Evolutionary conservation across 2,113 vertebrate species (phyloP).

Genomic region (Thamnophis sirtalis): DNA sequence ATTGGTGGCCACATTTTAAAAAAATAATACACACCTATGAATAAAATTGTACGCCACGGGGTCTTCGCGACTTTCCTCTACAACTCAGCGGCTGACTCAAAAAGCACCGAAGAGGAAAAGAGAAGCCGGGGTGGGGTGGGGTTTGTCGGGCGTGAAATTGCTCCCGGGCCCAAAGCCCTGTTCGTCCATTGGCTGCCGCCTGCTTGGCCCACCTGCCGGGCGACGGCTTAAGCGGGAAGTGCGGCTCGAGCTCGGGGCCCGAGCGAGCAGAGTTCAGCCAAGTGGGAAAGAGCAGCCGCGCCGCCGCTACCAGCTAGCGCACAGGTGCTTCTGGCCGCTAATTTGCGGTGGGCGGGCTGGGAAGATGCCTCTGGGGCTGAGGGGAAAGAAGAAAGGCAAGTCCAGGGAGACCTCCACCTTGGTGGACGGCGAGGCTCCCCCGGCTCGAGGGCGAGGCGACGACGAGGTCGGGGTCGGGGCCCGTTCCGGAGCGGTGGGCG

Average conservation of each 20-base stretch:
- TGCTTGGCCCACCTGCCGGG: neutral
- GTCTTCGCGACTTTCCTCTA: neutral
- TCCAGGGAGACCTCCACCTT: slow-evolving; percentile 71
- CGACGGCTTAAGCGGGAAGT: neutral
- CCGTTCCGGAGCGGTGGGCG: slow-evolving; percentile 61
- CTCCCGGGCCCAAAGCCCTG: neutral
- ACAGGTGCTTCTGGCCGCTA: neutral
- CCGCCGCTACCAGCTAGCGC: neutral
- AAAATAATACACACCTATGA: neutral
- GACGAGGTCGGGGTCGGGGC: slow-evolving; percentile 52
- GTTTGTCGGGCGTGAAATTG: neutral
- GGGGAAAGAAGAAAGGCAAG: slow-evolving; percentile 75
- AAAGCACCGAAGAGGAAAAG: no score
- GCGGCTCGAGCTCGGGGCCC: neutral
- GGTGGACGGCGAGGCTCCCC: slow-evolving; percentile 75
- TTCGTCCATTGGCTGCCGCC: neutral
- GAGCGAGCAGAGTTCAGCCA: slow-evolving; percentile 35
- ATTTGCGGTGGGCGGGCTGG: neutral
- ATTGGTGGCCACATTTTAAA: neutral
- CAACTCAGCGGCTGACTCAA: neutral
- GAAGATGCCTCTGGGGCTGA: slow-evolving; percentile 84
- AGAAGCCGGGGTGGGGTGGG: neutral
- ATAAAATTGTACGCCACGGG: neutral
- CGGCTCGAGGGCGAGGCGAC: slow-evolving; percentile 43
- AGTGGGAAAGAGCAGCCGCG: neutral